Percentiles rank a stretch among this genome's conserved stretches.
phyloP scores from a whole-genome alignment of 1,140 invertebrate genomes.

The Latrodectus geometricus region DNA sequence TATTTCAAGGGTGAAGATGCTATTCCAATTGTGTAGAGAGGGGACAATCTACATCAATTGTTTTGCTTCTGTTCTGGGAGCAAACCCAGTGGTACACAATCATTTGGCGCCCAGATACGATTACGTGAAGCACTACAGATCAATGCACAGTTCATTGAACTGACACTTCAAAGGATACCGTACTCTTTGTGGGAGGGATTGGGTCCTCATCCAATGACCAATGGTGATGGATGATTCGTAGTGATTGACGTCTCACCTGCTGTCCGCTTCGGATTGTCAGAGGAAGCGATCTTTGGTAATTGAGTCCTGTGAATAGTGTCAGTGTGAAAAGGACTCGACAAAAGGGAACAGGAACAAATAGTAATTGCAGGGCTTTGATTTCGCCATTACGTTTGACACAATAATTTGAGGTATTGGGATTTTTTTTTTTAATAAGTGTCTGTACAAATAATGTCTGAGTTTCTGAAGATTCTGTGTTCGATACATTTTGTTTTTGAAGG shows the following conservation, averaged over 20 bases:
- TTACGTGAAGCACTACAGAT: conserved; percentile 45
- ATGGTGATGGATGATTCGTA: conserved; percentile 49
- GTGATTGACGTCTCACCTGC: conserved; percentile 50
- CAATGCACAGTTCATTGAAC: conserved; percentile 52
- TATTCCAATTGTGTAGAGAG: too few species aligned
- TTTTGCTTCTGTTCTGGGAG: not conserved
- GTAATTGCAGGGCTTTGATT: conserved; percentile 13
- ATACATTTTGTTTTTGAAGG: too few species aligned
- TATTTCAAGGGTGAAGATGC: too few species aligned
- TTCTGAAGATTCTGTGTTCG: not conserved
- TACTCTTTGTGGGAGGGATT: conserved; percentile 51
- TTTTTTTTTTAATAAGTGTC: conserved; percentile 6
- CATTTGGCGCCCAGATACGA: conserved; percentile 10
- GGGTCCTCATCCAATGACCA: conserved; percentile 38
- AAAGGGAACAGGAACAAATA: conserved; percentile 3
- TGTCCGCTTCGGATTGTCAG: conserved; percentile 2
- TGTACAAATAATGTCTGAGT: not conserved
- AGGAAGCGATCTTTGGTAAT: not conserved
- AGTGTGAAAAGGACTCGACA: conserved; percentile 20
- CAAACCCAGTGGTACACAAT: conserved; percentile 8
- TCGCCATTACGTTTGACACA: not conserved
- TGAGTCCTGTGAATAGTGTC: conserved; percentile 11
- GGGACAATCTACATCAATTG: too few species aligned
- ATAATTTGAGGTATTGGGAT: not conserved
- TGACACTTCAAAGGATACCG: conserved; percentile 54